Evolutionary conservation across 1,140 invertebrate genomes (phyloP).

Genomic region (Magallana gigas): DNA sequence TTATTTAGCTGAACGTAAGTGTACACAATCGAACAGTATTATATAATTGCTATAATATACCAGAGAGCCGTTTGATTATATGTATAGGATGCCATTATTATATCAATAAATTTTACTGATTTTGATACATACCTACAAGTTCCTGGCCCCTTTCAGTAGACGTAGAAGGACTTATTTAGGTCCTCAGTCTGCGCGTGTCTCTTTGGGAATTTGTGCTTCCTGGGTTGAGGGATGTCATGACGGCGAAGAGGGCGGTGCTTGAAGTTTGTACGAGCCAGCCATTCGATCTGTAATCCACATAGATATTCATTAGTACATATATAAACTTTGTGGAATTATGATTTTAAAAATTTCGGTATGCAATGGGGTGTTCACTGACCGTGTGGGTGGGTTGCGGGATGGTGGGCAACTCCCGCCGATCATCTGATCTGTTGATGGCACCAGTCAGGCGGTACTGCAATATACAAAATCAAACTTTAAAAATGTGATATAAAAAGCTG

Average conservation of each 20-base stretch:
- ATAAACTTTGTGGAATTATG: not conserved
- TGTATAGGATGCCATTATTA: no score
- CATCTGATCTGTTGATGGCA: not conserved
- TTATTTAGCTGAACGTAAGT: no score
- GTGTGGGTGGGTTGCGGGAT: not conserved
- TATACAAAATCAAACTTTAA: not conserved
- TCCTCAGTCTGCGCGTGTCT: not conserved
- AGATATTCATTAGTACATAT: no score
- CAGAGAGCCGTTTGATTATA: no score
- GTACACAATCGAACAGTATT: no score
- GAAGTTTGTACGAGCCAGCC: not conserved
- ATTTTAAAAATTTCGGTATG: not conserved
- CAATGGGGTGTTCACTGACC: not conserved
- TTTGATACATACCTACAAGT: not conserved
- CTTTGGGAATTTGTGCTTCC: not conserved
- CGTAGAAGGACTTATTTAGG: not conserved
- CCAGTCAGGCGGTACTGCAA: not conserved
- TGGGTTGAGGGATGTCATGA: not conserved
- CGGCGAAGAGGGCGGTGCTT: not conserved
- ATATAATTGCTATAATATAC: no score
- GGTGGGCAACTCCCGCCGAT: slow-evolving; percentile 7
- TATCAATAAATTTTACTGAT: no score
- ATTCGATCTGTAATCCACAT: not conserved
- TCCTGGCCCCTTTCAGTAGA: not conserved
- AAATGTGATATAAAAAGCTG: no score